A percentile compares a stretch with the other conserved stretches of the same genome.
Conservation (phyloP, 2,113 vertebrate genomes). For the Alosa alosa region DNA sequence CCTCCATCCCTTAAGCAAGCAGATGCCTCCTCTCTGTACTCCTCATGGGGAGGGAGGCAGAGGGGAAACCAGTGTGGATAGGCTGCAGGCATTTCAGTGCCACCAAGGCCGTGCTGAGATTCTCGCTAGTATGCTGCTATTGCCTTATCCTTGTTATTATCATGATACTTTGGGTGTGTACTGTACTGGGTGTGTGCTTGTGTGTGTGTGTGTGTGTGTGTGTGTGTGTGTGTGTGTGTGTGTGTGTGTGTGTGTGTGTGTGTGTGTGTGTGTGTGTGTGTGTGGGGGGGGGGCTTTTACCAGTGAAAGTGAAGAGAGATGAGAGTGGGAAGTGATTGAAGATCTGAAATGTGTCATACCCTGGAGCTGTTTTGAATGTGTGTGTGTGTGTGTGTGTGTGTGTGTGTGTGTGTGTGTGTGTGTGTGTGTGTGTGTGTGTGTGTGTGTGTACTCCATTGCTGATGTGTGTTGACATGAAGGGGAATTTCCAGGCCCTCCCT, state of each 20-base stretch:
- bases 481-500: neutral
- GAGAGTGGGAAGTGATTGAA: neutral
- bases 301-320: constrained; percentile 8
- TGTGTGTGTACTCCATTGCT: neutral
- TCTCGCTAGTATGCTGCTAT: neutral
- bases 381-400: neutral
- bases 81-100: neutral
- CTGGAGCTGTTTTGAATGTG: neutral
- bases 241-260: neutral
- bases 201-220: neutral
- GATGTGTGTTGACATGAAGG: neutral
- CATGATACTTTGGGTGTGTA: too few species aligned
- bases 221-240: neutral
- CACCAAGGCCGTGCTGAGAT: neutral
- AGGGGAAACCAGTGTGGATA: neutral
- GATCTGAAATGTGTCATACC: neutral
- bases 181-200: neutral
- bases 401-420: neutral
- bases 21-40: too few species aligned
- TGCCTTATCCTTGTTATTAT: too few species aligned
- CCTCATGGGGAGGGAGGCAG: too few species aligned
- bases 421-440: neutral
- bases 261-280: neutral
- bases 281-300: neutral
- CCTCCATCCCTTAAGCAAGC: too few species aligned